Conservation (phyloP, 2,888 invertebrate genomes). For the Eustalomyia histrio region DNA sequence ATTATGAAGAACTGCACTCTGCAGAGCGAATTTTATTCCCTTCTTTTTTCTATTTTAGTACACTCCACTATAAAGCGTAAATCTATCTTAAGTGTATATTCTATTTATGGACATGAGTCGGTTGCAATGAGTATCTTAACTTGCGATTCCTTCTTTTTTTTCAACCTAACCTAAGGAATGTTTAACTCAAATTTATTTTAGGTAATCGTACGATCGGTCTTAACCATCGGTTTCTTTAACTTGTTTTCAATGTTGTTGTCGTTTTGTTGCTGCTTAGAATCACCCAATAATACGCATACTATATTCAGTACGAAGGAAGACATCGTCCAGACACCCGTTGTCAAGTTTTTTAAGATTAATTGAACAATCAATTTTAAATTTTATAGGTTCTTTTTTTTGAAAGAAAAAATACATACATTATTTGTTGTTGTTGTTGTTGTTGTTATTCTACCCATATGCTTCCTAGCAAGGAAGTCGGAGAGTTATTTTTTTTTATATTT, state of each 20-base stretch:
- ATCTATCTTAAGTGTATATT: no score
- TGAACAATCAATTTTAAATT: slow-evolving; percentile 79
- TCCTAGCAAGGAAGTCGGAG: slow-evolving; percentile 13
- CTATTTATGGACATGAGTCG: no score
- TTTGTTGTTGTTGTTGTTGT: slow-evolving; percentile 6
- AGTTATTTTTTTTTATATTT: slow-evolving; percentile 8
- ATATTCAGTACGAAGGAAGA: slow-evolving; percentile 49
- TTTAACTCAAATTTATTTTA: background rate
- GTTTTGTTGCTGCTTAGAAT: slow-evolving; percentile 25
- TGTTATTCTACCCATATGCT: background rate
- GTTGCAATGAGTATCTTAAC: no score
- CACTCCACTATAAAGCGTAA: no score
- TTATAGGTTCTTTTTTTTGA: slow-evolving; percentile 73
- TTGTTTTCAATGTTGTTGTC: background rate
- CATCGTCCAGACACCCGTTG: slow-evolving; percentile 70
- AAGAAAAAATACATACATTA: background rate
- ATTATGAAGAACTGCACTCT: no score
- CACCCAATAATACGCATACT: slow-evolving; percentile 18
- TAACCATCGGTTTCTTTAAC: background rate
- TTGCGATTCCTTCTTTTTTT: no score
- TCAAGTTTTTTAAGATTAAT: slow-evolving; percentile 78
- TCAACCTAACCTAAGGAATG: no score
- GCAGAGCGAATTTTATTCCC: no score
- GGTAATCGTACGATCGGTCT: background rate
- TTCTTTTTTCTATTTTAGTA: no score